These are phyloP conservation scores for Alloplasta piceator DNA, from an alignment of 2,888 invertebrate species.

Conservation along the genomic window DNA sequence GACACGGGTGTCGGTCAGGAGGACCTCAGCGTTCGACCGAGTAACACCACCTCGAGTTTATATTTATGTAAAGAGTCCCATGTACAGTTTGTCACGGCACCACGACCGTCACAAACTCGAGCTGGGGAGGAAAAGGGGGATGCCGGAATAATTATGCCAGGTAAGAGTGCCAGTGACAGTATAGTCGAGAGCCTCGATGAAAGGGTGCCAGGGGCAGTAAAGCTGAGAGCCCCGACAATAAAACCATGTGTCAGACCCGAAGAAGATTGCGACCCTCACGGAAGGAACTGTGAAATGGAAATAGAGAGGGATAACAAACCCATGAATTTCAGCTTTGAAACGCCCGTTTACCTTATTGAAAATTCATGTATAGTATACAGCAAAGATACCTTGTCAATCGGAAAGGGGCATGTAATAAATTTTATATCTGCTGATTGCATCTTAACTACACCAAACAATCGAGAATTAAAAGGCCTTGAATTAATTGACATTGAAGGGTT, in stretches of 20 bases:
- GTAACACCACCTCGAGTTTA: neutral
- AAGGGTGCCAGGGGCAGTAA: neutral
- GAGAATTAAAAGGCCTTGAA: conserved; percentile 18
- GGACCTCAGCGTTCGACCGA: neutral
- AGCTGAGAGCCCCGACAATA: neutral
- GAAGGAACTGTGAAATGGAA: too few species aligned
- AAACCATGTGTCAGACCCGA: conserved; percentile 19
- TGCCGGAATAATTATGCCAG: neutral
- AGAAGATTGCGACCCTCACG: neutral
- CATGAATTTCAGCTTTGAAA: neutral
- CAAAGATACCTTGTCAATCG: conserved; percentile 25
- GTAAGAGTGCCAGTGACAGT: neutral
- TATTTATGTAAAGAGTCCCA: neutral
- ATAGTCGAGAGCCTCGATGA: neutral
- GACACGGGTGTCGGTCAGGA: neutral
- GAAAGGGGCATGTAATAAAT: conserved; percentile 16
- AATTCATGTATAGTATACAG: conserved; percentile 20
- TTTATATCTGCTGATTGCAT: conserved; percentile 32
- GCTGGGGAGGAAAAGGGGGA: neutral
- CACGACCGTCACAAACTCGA: neutral
- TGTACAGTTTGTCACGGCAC: neutral
- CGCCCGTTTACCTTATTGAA: conserved; percentile 1
- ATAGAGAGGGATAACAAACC: too few species aligned
- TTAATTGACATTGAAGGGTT: conserved; percentile 21
- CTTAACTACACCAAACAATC: conserved; percentile 9